Conservation (phyloP, 2,888 invertebrate species). For the Tetragonula carbonaria region DNA sequence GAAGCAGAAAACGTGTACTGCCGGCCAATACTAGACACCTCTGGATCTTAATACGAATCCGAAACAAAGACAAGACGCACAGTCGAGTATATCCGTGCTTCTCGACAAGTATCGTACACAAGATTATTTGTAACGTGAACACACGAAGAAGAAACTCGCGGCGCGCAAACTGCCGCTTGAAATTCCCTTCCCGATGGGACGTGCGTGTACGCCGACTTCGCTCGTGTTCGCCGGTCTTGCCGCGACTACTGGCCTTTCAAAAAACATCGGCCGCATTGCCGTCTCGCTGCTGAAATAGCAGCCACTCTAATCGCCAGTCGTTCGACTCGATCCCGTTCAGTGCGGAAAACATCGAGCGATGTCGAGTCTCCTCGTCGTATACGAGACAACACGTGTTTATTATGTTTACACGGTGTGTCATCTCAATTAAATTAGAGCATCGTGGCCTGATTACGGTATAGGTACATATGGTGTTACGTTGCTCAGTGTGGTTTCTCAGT, state of each 20-base stretch:
- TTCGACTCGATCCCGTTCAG: slow-evolving; percentile 50
- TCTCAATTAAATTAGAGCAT: slow-evolving; percentile 34
- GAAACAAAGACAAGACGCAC: slow-evolving; percentile 20
- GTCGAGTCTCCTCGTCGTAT: slow-evolving; percentile 54
- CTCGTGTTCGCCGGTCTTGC: slow-evolving; percentile 77
- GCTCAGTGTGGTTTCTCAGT: slow-evolving; percentile 39
- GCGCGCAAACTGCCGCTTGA: slow-evolving; percentile 59
- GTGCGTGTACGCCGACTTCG: slow-evolving; percentile 75
- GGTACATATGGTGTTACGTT: slow-evolving; percentile 68
- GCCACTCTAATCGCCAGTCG: slow-evolving; percentile 62
- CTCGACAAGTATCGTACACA: slow-evolving; percentile 41
- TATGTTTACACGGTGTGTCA: slow-evolving; percentile 38
- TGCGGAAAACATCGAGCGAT: slow-evolving; percentile 74
- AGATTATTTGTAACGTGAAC: slow-evolving; percentile 36
- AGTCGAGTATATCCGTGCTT: slow-evolving; percentile 20
- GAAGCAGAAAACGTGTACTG: slow-evolving; percentile 73
- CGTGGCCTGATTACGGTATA: slow-evolving; percentile 27
- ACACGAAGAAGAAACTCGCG: slow-evolving; percentile 51
- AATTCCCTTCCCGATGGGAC: slow-evolving; percentile 76
- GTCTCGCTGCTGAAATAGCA: slow-evolving; percentile 74
- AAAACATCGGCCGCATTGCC: slow-evolving; percentile 76
- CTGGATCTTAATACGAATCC: slow-evolving; percentile 16
- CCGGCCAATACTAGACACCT: slow-evolving; percentile 60
- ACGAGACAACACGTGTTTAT: slow-evolving; percentile 58
- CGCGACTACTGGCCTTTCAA: slow-evolving; percentile 73